Percentiles rank a stretch among this genome's conserved stretches.
phyloP scores from a whole-genome alignment of 2,888 invertebrate genomes.

The Zeuzera pyrina region DNA sequence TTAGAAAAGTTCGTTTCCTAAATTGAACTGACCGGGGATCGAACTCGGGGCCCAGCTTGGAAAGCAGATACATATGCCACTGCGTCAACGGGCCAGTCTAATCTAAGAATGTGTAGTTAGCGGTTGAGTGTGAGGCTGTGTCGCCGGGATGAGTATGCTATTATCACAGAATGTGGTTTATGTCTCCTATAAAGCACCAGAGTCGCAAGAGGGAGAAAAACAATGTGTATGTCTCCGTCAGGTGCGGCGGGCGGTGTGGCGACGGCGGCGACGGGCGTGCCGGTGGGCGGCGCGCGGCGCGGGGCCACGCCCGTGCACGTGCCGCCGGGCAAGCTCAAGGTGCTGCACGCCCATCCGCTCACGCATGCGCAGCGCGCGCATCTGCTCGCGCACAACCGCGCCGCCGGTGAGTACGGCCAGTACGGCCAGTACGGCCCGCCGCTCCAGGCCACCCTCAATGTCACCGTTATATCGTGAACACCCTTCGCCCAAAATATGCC shows the following conservation, averaged over 20 bases:
- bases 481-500: too few relatives aligned
- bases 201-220: background rate
- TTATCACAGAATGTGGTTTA: too few relatives aligned
- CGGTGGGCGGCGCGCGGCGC: slow-evolving; percentile 15
- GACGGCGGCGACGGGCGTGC: slow-evolving; percentile 5
- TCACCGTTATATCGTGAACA: slow-evolving; percentile 1
- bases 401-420: slow-evolving; percentile 11
- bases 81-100: too few relatives aligned
- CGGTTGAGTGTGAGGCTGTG: too few relatives aligned
- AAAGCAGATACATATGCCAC: too few relatives aligned
- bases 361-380: slow-evolving; percentile 45
- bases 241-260: slow-evolving; percentile 16
- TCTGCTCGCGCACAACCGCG: slow-evolving; percentile 40
- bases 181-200: too few relatives aligned
- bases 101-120: too few relatives aligned
- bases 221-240: slow-evolving; percentile 12
- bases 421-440: slow-evolving; percentile 14
- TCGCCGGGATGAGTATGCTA: too few relatives aligned
- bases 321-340: slow-evolving; percentile 21
- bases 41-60: too few relatives aligned
- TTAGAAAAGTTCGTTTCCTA: too few relatives aligned
- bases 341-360: slow-evolving; percentile 51
- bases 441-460: background rate
- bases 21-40: too few relatives aligned
- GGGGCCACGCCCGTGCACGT: slow-evolving; percentile 36